Evolutionary conservation across 2,888 invertebrate species (phyloP), one percentile per base, ranked within the genome.

Genomic region (Lasioglossum oenotherae): DNA sequence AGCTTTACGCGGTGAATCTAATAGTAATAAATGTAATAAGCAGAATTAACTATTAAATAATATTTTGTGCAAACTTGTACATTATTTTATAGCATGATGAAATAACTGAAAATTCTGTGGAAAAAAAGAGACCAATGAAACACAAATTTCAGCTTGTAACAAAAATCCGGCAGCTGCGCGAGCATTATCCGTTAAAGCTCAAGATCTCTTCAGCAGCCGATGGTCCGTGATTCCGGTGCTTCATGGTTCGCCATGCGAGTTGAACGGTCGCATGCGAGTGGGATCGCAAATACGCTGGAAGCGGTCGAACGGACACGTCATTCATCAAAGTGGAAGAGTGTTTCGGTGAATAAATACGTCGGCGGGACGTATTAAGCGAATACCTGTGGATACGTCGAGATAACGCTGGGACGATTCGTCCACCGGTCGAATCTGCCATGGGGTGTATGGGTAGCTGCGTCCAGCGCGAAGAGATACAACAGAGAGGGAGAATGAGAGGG

Each of bases 391-490:
- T 89, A 87, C 74, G 89, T 90, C 92, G 89, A 91, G 91, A 91
- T 91, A 91, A 91, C 91, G 91, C 12, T 77, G 83, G 86, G 80
- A 90, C 88, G 90, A 90, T 90, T 90, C 91, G 88, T 91, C 85
- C 88, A 82, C 60, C 74, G 82, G 80, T 86, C 89, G 88, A 89
- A 90, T 88, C 86, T 88, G 81, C 88, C 81, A 82, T 72, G 75
- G 87, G 76, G 74, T 14, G 77, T 35, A 44, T 67, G 78, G 78
- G 23, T 60, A 76, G 74, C 74, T 53, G 44, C 23, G 83, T 74
- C 73, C 79, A 23, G 35, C 23, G 53, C 6, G n/a, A 69, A 38
- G n/a, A 74, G 75, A 44, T 73, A 53, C 76, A 87, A 85, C 86
- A 91, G 86, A 88, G 83, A 89, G 90, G 89, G 84, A 16, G 67